These are phyloP conservation scores for Siderastrea radians DNA, from an alignment of 92 coral and sea anemone genomes.

Conservation along the genomic window DNA sequence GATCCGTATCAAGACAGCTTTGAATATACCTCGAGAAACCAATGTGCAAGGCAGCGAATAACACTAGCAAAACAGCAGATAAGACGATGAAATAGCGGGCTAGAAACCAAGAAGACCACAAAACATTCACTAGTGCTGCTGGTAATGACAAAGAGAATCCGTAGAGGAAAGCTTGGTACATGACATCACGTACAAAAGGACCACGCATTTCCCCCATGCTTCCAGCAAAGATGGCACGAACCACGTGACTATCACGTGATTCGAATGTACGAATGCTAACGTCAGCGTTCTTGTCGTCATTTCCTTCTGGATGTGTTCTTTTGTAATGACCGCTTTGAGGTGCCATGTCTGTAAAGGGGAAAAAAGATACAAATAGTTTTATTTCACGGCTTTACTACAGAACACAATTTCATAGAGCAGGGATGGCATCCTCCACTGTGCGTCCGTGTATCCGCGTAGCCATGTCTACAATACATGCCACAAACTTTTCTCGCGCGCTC, in stretches of 20 bases:
- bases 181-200: slow-evolving; percentile 44
- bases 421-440: too few relatives aligned
- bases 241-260: slow-evolving; percentile 27
- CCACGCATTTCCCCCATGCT: slow-evolving; percentile 62
- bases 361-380: too few relatives aligned
- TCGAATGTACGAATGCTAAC: slow-evolving; percentile 32
- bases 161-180: slow-evolving; percentile 18
- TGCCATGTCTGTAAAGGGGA: background rate
- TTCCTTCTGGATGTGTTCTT: background rate
- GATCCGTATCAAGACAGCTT: slow-evolving; percentile 23
- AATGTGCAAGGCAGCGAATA: slow-evolving; percentile 21
- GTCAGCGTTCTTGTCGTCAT: background rate
- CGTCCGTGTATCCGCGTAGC: too few relatives aligned
- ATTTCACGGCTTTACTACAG: too few relatives aligned
- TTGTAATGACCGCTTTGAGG: background rate
- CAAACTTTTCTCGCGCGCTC: too few relatives aligned
- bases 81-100: background rate
- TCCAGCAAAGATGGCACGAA: slow-evolving; percentile 30
- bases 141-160: slow-evolving; percentile 11
- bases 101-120: slow-evolving; percentile 9
- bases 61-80: background rate
- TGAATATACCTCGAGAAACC: slow-evolving; percentile 50
- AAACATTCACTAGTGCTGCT: background rate
- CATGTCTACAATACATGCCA: too few relatives aligned
- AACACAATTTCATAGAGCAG: too few relatives aligned